Base-by-base conservation (phyloP, 2,113 vertebrate genomes). In the Prinia subflava region DNA sequence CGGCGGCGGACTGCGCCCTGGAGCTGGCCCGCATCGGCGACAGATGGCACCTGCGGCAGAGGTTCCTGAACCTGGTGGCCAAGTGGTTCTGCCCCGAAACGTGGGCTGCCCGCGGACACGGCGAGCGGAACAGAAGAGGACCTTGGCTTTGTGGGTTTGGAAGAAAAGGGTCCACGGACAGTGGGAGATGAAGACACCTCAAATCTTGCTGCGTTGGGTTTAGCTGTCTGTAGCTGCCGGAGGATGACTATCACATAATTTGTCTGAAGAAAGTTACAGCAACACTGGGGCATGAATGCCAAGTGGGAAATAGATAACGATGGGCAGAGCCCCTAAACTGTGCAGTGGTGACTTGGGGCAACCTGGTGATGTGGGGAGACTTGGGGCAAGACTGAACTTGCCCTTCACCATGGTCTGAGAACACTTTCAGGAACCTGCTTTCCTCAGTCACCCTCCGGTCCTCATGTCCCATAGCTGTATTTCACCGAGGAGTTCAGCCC, bases 11-110 rank as follows among this genome's bases (percentile, higher is more conserved):
- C 33, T 97, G 97, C 30, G 97, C 97, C 13, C 47, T 79, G 39
- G 96, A 98, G 52, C 76, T 98, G 52, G 79, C 95, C 39, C 93
- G 80, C 76, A 96, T 98, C 6, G 98, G 98, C 13, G 98, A 98
- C 83, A 97, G 95, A 46, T 90, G 97, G 86, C 80, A 97, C 86
- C 95, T 98, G 31, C 94, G 71, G 35, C 98, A 98, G 89, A 97
- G 96, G 79, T 47, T 98, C 39, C 59, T 98, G 35, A 97, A 98
- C 78, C 55, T 97, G 15, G 49, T 98, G 4, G 6, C 86, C 6
- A 98, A 98, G 59, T 30, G 97, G 3, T 96, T 98, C 75, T 95
- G 52, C 77, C 97, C 88, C 4, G 73, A 62, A 35, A 95, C 74
- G 55, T 91, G 94, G 97, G 11, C 37, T 37, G 7, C n/a, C 39